A percentile compares a stretch with the other conserved stretches of the same genome.
Evolutionary conservation across 2,888 invertebrate species (phyloP).

Genomic region (Amphimallon solstitiale): DNA sequence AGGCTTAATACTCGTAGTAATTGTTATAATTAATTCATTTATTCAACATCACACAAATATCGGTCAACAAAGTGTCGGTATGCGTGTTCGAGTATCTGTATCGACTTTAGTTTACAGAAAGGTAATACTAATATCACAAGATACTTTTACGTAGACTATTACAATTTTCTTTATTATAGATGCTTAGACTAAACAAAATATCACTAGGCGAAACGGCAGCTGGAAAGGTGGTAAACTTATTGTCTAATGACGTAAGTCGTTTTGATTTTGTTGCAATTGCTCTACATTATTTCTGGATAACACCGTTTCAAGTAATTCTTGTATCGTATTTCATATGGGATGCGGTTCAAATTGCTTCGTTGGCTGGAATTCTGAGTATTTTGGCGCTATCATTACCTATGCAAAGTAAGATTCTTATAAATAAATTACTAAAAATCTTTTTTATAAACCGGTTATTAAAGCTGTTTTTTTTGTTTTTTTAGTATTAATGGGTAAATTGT

Average conservation of each 20-base stretch:
- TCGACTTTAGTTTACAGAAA: constrained; percentile 81
- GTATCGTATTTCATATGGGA: constrained; percentile 69
- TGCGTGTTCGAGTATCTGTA: constrained; percentile 77
- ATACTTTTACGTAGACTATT: neutral
- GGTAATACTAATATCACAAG: constrained; percentile 67
- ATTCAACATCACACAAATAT: constrained; percentile 71
- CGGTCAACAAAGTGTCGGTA: constrained; percentile 71
- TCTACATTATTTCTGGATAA: constrained; percentile 82
- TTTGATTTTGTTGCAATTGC: constrained; percentile 77
- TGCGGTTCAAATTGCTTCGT: constrained; percentile 65
- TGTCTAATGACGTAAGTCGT: constrained; percentile 85
- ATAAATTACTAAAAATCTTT: too few species aligned
- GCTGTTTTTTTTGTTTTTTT: too few species aligned
- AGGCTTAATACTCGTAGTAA: constrained; percentile 41
- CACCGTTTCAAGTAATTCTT: constrained; percentile 77
- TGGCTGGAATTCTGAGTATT: constrained; percentile 71
- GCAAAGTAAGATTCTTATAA: constrained; percentile 58
- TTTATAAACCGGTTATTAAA: too few species aligned
- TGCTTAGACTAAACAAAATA: constrained; percentile 71
- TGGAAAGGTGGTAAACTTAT: constrained; percentile 83
- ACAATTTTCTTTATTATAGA: constrained; percentile 55
- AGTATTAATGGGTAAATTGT: constrained; percentile 46
- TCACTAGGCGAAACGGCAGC: constrained; percentile 83
- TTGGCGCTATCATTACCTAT: constrained; percentile 64
- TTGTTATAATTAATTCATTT: constrained; percentile 40